Evolutionary conservation across 2,113 vertebrate species (phyloP).

Genomic region (Tapirus terrestris): DNA sequence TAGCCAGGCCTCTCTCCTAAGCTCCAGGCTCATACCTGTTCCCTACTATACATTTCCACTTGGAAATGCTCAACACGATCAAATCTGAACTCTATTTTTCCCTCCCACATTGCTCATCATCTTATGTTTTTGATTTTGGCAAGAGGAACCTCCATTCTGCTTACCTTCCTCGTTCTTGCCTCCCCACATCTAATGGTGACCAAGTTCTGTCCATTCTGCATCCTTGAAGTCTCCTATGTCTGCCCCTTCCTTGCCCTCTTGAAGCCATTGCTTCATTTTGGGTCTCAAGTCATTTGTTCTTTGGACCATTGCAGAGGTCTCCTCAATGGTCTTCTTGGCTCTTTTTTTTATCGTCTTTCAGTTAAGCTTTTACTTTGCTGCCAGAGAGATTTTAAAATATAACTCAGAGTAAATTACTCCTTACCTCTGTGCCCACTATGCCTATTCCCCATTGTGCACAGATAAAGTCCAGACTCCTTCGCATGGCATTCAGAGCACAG

Average conservation of each 20-base stretch:
- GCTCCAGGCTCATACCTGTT: background rate
- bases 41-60: accelerated
- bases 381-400: background rate
- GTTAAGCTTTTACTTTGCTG: background rate
- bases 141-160: background rate
- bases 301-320: background rate
- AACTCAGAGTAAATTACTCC: background rate
- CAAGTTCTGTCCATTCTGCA: background rate
- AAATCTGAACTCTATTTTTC: background rate
- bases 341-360: background rate
- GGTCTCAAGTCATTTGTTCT: background rate
- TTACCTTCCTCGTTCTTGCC: background rate
- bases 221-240: background rate
- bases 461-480: background rate
- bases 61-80: too few species aligned
- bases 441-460: background rate
- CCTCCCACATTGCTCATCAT: background rate
- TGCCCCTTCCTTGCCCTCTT: background rate
- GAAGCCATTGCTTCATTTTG: background rate
- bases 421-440: background rate
- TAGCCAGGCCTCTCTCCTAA: too few species aligned
- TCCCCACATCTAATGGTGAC: background rate
- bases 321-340: background rate
- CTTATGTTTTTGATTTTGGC: background rate
- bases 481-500: background rate